These are phyloP conservation scores for Apostichopus californicus DNA, from an alignment of 35 echinoderm and acorn worm species.

Conservation along the genomic window DNA sequence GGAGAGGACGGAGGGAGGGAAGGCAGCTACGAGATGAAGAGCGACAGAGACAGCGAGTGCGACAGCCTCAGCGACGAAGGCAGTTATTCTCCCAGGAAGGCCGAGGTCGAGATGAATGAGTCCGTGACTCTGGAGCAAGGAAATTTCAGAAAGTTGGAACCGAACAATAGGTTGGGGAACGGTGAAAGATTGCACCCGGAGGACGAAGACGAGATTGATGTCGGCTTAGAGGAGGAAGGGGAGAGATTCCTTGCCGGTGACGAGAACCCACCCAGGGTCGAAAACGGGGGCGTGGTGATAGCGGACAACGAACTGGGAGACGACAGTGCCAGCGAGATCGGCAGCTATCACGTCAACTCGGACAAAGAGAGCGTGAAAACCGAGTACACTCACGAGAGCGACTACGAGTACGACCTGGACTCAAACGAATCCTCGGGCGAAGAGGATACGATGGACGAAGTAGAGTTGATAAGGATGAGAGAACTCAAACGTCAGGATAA, in stretches of 20 bases:
- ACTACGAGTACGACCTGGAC: conserved; percentile 83
- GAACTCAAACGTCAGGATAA: conserved; percentile 69
- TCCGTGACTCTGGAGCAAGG: conserved; percentile 66
- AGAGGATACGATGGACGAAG: conserved; percentile 86
- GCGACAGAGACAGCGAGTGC: conserved; percentile 83
- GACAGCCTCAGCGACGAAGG: conserved; percentile 90
- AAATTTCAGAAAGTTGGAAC: conserved; percentile 64
- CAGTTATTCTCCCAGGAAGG: conserved; percentile 83
- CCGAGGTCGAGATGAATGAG: conserved; percentile 50
- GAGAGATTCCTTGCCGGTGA: conserved; percentile 27
- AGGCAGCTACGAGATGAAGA: conserved; percentile 85
- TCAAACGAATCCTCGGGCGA: conserved; percentile 66
- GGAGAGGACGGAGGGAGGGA: conserved; percentile 71
- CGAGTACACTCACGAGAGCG: conserved; percentile 50
- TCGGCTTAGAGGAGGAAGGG: conserved; percentile 35
- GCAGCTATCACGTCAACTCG: conserved; percentile 90
- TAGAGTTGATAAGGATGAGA: conserved; percentile 80
- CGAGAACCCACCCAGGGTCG: conserved; percentile 15
- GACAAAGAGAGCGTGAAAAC: conserved; percentile 60
- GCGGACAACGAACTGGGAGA: conserved; percentile 73
- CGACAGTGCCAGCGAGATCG: conserved; percentile 89
- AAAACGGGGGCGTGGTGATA: conserved; percentile 33
- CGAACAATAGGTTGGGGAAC: conserved; percentile 20
- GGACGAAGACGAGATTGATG: conserved; percentile 53
- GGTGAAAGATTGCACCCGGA: conserved; percentile 10